Evolutionary conservation across 2,113 vertebrate species (phyloP).

Genomic region (Osmerus mordax): DNA sequence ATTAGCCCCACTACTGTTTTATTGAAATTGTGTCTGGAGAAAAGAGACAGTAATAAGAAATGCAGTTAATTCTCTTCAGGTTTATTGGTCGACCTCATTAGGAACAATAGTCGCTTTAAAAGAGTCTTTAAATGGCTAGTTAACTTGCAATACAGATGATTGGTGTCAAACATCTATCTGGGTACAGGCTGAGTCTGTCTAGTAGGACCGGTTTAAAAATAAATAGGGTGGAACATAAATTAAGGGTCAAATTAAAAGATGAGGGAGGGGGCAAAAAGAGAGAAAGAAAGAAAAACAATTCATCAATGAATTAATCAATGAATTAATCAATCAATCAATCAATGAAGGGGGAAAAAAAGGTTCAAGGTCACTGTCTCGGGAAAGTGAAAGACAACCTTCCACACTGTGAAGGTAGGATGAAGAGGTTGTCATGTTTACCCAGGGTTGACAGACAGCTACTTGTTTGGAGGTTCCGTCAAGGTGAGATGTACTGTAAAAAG

Average conservation of each 20-base stretch:
- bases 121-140: constrained; percentile 41
- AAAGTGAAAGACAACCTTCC: neutral
- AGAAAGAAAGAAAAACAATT: neutral
- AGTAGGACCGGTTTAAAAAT: constrained; percentile 6
- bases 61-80: constrained; percentile 43
- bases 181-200: neutral
- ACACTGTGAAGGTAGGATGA: neutral
- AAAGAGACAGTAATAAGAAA: constrained; percentile 39
- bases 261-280: neutral
- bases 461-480: too few relatives aligned
- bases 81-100: constrained; percentile 52
- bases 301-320: neutral
- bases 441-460: too few relatives aligned
- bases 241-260: neutral
- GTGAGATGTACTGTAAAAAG: too few relatives aligned
- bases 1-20: constrained; percentile 10
- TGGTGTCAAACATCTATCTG: constrained; percentile 30
- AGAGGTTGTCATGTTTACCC: neutral
- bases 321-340: neutral
- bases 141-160: constrained; percentile 47
- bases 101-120: constrained; percentile 40
- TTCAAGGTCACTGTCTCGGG: neutral
- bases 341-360: neutral
- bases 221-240: too few relatives aligned
- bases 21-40: constrained; percentile 24